These are phyloP conservation scores for Otus scops DNA, from an alignment of 2,797 vertebrate species.

Conservation along the genomic window DNA sequence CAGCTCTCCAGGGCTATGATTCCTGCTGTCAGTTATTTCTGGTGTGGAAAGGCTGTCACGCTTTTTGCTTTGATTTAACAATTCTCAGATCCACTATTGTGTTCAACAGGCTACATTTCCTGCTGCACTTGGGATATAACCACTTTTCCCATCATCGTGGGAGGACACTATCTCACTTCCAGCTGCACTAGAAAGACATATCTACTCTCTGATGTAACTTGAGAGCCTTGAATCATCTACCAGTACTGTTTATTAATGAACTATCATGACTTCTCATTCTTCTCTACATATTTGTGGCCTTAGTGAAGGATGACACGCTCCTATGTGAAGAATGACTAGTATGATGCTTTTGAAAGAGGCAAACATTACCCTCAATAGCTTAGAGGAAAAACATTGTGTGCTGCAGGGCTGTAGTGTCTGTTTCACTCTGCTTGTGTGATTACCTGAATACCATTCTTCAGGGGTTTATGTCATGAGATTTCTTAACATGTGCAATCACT, in stretches of 20 bases:
- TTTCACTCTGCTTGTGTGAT: background rate
- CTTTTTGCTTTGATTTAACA: slow-evolving; percentile 59
- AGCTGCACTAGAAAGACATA: background rate
- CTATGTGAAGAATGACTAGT: background rate
- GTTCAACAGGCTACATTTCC: slow-evolving; percentile 34
- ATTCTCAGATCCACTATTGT: slow-evolving; percentile 18
- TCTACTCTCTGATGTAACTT: background rate
- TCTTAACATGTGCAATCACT: background rate
- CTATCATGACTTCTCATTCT: slow-evolving; percentile 34
- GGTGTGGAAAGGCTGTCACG: slow-evolving; percentile 38
- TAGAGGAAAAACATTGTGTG: background rate
- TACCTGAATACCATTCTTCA: background rate
- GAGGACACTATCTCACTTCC: slow-evolving; percentile 20
- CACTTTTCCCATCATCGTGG: slow-evolving; percentile 7
- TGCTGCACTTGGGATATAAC: slow-evolving; percentile 33
- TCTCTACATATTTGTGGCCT: slow-evolving; percentile 6
- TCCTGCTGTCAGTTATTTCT: slow-evolving; percentile 56
- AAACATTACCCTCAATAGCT: background rate
- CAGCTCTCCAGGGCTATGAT: slow-evolving; percentile 30
- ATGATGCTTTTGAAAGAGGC: background rate
- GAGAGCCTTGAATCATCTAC: slow-evolving; percentile 22
- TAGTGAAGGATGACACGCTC: background rate
- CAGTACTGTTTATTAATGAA: slow-evolving; percentile 15
- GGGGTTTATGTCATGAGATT: background rate
- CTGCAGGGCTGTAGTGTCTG: background rate